Evolutionary conservation across 2,797 vertebrate species (phyloP), one percentile per base, ranked within the genome.

Genomic region (Phataginus tetradactyla): DNA sequence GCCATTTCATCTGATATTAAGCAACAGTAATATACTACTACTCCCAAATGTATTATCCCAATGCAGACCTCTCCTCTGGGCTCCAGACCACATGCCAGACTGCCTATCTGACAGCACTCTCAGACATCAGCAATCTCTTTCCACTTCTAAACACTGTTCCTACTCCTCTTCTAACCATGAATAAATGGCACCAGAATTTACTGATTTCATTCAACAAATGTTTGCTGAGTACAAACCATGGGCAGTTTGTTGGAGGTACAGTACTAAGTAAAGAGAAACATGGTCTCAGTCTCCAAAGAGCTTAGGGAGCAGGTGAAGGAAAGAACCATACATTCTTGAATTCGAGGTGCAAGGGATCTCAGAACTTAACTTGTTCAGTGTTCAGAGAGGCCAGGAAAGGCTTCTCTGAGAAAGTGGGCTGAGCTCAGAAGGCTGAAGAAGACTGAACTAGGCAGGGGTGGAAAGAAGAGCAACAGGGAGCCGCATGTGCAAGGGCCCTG

Each of bases 361-460:
- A 66, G 59, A 86, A 45, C 55, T 69, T 57, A 91, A 93, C 37
- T 8, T 66, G 63, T 34, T 37, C 12, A 55, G 57, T 69, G 74
- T 68, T 95, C 34, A 71, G 42, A 49, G 39, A 71, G 64, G 68
- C 17, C 63, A 72, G 42, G n/a, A 53, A 64, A 69, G 34, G 13
- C 59, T 45, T 86, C 51, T 59, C 74, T 77, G 77, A 84, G 55
- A 80, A 88, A 97, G 68, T 27, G 53, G 42, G 37, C 66, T 74
- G 15, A 79, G 87, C 39, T 64, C 57, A 84, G 53, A 61, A 61
- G 86, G 63, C 53, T 75, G 63, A 92, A 18, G 18, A 55, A 84
- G 77, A 63, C 27, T 66, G 45, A 74, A 57, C 1, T 4, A 20
- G 39, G 32, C 2, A 55, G 72, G 86, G 27, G 3, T 6, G 42